Conservation (phyloP, 1,140 invertebrate species). For the Drosophila asahinai region DNA sequence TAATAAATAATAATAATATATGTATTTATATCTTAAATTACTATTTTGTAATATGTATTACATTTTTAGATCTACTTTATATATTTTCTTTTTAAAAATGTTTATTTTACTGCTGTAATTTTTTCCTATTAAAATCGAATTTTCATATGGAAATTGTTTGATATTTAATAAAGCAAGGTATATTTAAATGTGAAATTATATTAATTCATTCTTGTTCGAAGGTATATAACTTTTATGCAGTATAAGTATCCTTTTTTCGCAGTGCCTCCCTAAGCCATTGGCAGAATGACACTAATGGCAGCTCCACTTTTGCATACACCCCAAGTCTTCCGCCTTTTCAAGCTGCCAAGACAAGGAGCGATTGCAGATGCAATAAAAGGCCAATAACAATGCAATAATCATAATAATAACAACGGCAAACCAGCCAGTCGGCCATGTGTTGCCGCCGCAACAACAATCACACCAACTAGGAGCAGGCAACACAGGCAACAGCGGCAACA, state of each 20-base stretch:
- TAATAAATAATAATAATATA: too few relatives aligned
- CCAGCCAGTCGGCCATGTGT: slow-evolving; percentile 60
- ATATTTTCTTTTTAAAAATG: too few relatives aligned
- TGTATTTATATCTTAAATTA: too few relatives aligned
- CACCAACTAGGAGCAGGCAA: slow-evolving; percentile 15
- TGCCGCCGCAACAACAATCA: slow-evolving; percentile 46
- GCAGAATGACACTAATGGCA: slow-evolving; percentile 40
- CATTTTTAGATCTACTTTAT: too few relatives aligned
- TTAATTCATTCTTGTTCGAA: too few relatives aligned
- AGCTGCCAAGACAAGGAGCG: slow-evolving; percentile 62
- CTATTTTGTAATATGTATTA: too few relatives aligned
- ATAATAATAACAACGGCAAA: slow-evolving; percentile 78
- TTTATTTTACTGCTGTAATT: too few relatives aligned
- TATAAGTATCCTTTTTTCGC: not conserved
- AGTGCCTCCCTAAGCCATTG: slow-evolving; percentile 60
- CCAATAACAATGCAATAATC: slow-evolving; percentile 83
- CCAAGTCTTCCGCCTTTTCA: slow-evolving; percentile 18
- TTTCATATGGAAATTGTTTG: not conserved
- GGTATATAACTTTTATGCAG: too few relatives aligned
- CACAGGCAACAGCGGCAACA: slow-evolving; percentile 50
- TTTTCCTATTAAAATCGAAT: too few relatives aligned
- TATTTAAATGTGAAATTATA: too few relatives aligned
- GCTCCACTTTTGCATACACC: slow-evolving; percentile 46
- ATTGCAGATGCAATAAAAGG: slow-evolving; percentile 75
- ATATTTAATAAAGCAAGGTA: not conserved